These are phyloP conservation scores for Phoenicopterus ruber DNA, from an alignment of 2,113 vertebrate species.

Conservation along the genomic window DNA sequence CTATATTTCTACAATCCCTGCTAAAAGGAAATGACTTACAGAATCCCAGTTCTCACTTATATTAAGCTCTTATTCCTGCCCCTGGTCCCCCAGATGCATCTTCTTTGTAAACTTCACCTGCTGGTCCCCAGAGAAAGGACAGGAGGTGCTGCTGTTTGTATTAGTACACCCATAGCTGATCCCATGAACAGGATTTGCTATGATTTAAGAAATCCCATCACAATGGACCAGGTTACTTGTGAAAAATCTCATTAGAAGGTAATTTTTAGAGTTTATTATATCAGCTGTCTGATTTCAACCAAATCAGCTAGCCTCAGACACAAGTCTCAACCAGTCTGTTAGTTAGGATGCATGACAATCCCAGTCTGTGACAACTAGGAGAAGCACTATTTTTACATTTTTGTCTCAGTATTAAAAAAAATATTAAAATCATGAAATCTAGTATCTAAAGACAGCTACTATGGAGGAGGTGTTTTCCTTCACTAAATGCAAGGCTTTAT, in stretches of 20 bases:
- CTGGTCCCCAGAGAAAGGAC: background rate
- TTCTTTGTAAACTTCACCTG: background rate
- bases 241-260: background rate
- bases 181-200: background rate
- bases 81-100: background rate
- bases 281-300: background rate
- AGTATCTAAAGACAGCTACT: background rate
- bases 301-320: background rate
- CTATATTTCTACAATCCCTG: background rate
- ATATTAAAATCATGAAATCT: background rate
- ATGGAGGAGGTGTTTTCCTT: constrained; percentile 35
- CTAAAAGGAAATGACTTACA: background rate
- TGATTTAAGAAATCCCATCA: background rate
- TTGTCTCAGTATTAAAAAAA: background rate
- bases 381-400: background rate
- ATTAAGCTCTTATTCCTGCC: background rate
- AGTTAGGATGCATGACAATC: background rate
- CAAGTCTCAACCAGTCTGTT: background rate
- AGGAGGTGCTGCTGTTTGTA: background rate
- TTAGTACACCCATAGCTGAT: background rate
- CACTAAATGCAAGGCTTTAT: background rate
- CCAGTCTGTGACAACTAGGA: background rate
- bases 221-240: background rate
- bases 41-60: background rate
- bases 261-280: background rate